Evolutionary conservation across 1,140 invertebrate genomes (phyloP).

Genomic region (Trichogramma pretiosum): DNA sequence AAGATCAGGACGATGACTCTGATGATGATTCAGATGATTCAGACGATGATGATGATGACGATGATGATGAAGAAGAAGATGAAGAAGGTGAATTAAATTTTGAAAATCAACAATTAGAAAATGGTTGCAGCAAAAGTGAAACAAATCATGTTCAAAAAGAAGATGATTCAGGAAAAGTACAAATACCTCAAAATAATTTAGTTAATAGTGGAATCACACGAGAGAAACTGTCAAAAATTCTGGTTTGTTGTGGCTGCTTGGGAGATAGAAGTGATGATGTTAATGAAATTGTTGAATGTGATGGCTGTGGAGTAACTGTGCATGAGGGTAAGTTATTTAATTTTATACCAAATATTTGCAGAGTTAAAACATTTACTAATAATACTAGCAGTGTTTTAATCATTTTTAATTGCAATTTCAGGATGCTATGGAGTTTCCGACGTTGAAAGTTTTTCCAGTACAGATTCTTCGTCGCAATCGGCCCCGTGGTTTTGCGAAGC

Average conservation of each 20-base stretch:
- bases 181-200: too few relatives aligned
- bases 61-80: constrained; percentile 32
- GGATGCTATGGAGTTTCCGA: constrained; percentile 95
- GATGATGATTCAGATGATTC: too few relatives aligned
- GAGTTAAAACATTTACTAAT: too few relatives aligned
- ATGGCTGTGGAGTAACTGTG: constrained; percentile 89
- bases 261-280: constrained; percentile 85
- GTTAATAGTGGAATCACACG: too few relatives aligned
- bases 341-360: not conserved
- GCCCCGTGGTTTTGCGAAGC: constrained; percentile 98
- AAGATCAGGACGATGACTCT: not conserved
- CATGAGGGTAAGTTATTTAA: constrained; percentile 67
- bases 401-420: constrained; percentile 27
- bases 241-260: constrained; percentile 88
- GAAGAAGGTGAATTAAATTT: too few relatives aligned
- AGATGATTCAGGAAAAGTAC: constrained; percentile 43
- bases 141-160: too few relatives aligned
- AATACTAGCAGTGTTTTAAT: not conserved
- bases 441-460: constrained; percentile 79
- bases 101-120: too few relatives aligned
- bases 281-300: constrained; percentile 96
- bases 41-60: constrained; percentile 25
- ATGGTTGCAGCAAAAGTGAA: too few relatives aligned
- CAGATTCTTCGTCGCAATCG: constrained; percentile 83
- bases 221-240: constrained; percentile 44